phyloP scores from a whole-genome alignment of 2,797 vertebrate genomes.

The Chrysolophus pictus region DNA sequence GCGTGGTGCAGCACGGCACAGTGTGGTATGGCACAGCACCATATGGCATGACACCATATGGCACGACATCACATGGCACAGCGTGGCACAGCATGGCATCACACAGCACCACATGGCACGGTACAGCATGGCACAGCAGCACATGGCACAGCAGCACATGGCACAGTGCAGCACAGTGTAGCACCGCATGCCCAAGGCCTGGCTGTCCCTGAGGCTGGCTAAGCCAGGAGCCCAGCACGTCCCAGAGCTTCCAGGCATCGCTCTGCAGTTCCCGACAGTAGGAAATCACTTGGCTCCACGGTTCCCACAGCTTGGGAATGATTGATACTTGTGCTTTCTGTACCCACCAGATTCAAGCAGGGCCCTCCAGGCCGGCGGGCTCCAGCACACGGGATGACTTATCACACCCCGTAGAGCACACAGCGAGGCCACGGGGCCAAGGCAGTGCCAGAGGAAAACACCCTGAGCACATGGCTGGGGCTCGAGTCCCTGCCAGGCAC shows the following conservation, averaged over 20 bases:
- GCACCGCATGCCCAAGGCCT: background rate
- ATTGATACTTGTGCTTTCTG: background rate
- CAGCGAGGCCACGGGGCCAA: fast-evolving
- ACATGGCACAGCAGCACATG: no score
- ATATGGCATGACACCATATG: fast-evolving
- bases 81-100: background rate
- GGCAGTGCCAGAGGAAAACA: background rate
- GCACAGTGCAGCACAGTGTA: fast-evolving
- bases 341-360: background rate
- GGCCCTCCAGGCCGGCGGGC: background rate
- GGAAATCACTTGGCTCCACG: background rate
- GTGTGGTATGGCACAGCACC: fast-evolving
- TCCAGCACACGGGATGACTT: fast-evolving
- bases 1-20: background rate
- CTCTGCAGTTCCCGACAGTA: background rate
- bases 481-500: background rate
- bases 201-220: background rate
- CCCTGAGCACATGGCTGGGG: fast-evolving
- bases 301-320: background rate
- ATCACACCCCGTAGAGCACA: fast-evolving
- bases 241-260: background rate
- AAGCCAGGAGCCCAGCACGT: background rate
- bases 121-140: no score
- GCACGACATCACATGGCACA: background rate
- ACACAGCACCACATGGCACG: background rate